Evolutionary conservation across 2,888 invertebrate species (phyloP).

Genomic region (Eucera pruinosa): DNA sequence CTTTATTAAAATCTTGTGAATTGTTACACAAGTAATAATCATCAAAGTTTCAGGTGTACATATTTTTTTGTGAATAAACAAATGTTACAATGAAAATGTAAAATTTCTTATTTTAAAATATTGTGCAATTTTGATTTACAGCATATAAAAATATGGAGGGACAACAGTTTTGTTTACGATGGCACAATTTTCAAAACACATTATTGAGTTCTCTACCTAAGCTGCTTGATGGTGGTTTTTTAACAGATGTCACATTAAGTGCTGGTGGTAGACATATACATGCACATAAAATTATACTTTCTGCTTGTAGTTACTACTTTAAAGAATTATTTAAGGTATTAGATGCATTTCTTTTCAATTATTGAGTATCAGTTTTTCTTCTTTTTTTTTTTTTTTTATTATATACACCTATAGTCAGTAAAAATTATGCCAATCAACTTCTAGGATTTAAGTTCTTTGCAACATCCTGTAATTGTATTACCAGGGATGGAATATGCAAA

Average conservation of each 20-base stretch:
- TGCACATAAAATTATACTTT: constrained; percentile 94
- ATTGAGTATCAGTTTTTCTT: not conserved
- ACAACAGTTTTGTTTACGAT: constrained; percentile 92
- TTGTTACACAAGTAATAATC: not conserved
- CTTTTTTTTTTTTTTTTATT: not conserved
- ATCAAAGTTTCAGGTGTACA: not conserved
- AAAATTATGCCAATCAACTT: constrained; percentile 52
- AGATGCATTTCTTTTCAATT: constrained; percentile 26
- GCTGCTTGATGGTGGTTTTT: constrained; percentile 91
- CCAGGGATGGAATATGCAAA: constrained; percentile 90
- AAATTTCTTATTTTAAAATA: constrained; percentile 10
- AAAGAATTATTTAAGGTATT: constrained; percentile 93
- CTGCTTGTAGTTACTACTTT: constrained; percentile 96
- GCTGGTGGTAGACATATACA: constrained; percentile 93
- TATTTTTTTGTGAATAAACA: not conserved
- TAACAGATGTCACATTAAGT: constrained; percentile 94
- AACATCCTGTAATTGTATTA: constrained; percentile 90
- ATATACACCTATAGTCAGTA: not conserved
- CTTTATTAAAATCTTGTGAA: not conserved
- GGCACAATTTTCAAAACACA: constrained; percentile 92
- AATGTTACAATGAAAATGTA: not conserved
- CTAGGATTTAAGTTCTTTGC: constrained; percentile 89
- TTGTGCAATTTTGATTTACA: constrained; percentile 45
- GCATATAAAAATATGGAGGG: constrained; percentile 85
- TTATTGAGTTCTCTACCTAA: constrained; percentile 91